Conservation (phyloP, 2,113 vertebrate genomes). For the Phrynosoma blainvillii region DNA sequence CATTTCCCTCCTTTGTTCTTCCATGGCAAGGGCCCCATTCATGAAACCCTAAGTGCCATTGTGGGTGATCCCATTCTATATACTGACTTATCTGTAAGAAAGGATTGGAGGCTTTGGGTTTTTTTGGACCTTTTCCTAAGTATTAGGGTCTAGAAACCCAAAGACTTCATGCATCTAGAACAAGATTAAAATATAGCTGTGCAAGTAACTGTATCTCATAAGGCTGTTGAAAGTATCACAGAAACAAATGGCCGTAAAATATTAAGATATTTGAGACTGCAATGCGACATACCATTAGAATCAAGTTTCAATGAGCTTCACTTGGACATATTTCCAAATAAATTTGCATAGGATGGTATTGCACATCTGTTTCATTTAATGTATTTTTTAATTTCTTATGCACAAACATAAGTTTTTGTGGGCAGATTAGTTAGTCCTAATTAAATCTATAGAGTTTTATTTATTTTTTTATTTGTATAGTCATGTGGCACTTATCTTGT, state of each 20-base stretch:
- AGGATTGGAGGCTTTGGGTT: too few species aligned
- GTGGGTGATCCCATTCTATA: neutral
- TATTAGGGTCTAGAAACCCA: neutral
- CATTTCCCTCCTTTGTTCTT: neutral
- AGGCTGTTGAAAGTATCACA: neutral
- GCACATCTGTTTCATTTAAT: neutral
- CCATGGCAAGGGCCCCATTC: neutral
- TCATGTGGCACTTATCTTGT: constrained; percentile 29
- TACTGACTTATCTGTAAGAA: neutral
- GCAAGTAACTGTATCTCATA: neutral
- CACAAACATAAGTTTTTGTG: neutral
- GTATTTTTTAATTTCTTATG: neutral
- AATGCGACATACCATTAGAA: neutral
- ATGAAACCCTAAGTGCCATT: neutral
- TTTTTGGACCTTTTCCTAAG: neutral
- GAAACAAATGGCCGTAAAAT: neutral
- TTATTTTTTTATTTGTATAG: neutral
- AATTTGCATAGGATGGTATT: neutral
- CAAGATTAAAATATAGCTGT: neutral
- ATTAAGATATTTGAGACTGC: neutral
- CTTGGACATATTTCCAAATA: neutral
- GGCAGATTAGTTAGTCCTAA: neutral
- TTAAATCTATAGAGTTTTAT: constrained; percentile 6
- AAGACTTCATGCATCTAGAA: neutral
- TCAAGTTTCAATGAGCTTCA: neutral